Conservation (phyloP, 2,113 vertebrate genomes). For the Eptesicus fuscus region DNA sequence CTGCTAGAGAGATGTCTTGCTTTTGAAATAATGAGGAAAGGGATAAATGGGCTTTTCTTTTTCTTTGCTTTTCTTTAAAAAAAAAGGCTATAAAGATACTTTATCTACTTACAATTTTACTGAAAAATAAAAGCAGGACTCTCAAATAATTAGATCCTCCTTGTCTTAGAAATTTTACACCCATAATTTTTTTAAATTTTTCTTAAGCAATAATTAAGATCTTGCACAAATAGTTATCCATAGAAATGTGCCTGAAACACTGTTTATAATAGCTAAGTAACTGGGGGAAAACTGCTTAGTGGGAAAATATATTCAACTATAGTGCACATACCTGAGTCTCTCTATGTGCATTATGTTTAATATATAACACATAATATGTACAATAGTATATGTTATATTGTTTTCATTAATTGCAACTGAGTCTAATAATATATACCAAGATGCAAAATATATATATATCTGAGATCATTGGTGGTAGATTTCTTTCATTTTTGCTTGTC, state of each 20-base stretch:
- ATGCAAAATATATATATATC: not conserved
- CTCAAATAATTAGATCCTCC: not conserved
- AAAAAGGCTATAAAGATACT: not conserved
- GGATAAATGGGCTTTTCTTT: not conserved
- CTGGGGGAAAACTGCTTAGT: not conserved
- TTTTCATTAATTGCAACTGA: not conserved
- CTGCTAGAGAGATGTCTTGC: conserved; percentile 54
- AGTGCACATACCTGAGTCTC: not conserved
- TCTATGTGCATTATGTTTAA: not conserved
- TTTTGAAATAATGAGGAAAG: conserved; percentile 30
- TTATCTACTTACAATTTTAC: not conserved
- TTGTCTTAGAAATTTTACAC: not conserved
- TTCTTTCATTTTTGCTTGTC: not conserved
- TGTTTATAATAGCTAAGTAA: not conserved
- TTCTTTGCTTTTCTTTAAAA: not conserved
- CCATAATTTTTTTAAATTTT: not conserved
- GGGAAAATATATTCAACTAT: not conserved
- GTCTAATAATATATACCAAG: not conserved
- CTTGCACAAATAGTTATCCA: not conserved
- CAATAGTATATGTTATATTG: not conserved
- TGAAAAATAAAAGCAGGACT: not conserved
- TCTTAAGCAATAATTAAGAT: conserved; percentile 17
- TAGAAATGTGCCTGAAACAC: not conserved
- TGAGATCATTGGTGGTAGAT: not conserved
- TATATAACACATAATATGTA: not conserved